Conservation (phyloP, 2,113 vertebrate species). For the Antechinus flavipes region DNA sequence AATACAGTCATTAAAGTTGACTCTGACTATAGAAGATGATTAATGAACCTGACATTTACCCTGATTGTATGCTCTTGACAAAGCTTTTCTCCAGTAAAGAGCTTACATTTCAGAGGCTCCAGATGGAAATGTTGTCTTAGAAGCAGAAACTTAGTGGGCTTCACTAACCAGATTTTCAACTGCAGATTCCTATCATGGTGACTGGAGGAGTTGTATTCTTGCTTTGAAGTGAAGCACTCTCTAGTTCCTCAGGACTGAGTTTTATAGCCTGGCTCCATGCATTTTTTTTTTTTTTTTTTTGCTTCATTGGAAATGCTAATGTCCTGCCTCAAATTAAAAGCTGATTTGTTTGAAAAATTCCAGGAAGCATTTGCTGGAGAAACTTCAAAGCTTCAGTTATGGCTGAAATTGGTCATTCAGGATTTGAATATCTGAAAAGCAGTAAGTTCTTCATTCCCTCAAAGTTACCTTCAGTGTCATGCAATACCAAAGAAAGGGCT, state of each 20-base stretch:
- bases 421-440: constrained; percentile 52
- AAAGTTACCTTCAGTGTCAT: not conserved
- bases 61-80: constrained; percentile 78
- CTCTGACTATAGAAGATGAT: constrained; percentile 71
- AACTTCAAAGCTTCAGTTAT: constrained; percentile 52
- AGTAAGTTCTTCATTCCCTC: constrained; percentile 17
- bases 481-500: not conserved
- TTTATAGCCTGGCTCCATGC: constrained; percentile 9
- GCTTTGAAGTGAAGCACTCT: constrained; percentile 46
- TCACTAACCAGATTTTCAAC: constrained; percentile 61
- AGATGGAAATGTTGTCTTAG: constrained; percentile 59
- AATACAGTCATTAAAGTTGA: constrained; percentile 73
- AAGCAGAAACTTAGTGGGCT: constrained; percentile 57
- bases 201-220: constrained; percentile 36
- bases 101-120: constrained; percentile 60
- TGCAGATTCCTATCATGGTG: constrained; percentile 22
- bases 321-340: constrained; percentile 72
- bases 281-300: constrained; percentile 9
- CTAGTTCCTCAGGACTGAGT: constrained; percentile 31
- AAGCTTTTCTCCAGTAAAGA: constrained; percentile 64
- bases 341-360: constrained; percentile 65
- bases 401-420: constrained; percentile 47
- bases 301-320: constrained; percentile 61
- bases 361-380: constrained; percentile 64
- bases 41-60: constrained; percentile 81